phyloP scores from a whole-genome alignment of 1,140 invertebrate species.

The Aphis craccivora region DNA sequence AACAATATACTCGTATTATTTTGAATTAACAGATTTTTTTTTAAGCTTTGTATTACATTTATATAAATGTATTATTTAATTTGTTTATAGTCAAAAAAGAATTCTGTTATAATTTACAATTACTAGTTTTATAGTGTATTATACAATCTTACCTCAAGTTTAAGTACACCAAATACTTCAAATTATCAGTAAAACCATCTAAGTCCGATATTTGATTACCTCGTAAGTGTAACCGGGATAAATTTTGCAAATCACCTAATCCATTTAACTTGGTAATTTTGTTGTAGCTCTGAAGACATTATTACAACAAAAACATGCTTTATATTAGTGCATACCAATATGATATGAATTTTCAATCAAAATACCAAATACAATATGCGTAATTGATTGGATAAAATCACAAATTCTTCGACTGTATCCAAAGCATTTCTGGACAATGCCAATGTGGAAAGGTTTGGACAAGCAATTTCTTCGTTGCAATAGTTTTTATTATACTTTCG shows the following conservation, averaged over 20 bases:
- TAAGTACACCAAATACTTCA: background rate
- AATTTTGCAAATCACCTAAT: background rate
- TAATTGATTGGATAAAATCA: background rate
- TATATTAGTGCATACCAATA: background rate
- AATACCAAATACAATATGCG: slow-evolving; percentile 41
- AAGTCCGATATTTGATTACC: background rate
- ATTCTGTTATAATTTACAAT: background rate
- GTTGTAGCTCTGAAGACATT: slow-evolving; percentile 27
- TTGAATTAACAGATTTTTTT: background rate
- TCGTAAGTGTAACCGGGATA: background rate
- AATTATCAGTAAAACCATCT: background rate
- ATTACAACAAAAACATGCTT: background rate
- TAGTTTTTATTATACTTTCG: background rate
- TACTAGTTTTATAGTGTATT: background rate
- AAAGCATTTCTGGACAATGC: slow-evolving; percentile 19
- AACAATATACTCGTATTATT: too few relatives aligned
- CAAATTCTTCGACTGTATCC: background rate
- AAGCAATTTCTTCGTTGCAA: slow-evolving; percentile 2
- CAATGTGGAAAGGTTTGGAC: background rate
- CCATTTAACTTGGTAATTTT: slow-evolving; percentile 8
- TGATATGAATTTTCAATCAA: background rate
- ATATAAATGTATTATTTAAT: background rate
- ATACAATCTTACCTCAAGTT: slow-evolving; percentile 9
- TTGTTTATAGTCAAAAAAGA: background rate
- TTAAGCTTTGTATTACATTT: background rate